phyloP scores from a whole-genome alignment of 2,113 vertebrate genomes.

The Balaeniceps rex region DNA sequence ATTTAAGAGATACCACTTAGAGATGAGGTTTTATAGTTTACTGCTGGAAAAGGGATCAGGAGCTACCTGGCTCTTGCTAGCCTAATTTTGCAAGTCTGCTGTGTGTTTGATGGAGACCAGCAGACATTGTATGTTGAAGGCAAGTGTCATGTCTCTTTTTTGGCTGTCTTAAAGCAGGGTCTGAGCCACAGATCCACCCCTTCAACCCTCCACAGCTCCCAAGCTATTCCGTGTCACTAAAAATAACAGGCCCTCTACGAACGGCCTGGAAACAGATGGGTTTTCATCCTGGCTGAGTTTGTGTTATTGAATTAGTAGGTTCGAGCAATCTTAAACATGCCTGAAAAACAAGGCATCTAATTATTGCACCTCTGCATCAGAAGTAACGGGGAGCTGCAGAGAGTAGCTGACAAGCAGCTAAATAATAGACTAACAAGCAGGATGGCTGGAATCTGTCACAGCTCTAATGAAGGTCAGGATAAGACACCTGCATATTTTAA shows the following conservation, averaged over 20 bases:
- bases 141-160: neutral
- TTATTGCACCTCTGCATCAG: slow-evolving; percentile 25
- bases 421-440: slow-evolving; percentile 29
- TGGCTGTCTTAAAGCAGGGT: neutral
- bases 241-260: neutral
- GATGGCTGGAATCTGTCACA: slow-evolving; percentile 37
- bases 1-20: neutral
- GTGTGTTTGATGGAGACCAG: neutral
- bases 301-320: neutral
- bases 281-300: neutral
- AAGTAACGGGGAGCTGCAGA: neutral
- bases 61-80: neutral
- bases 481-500: slow-evolving; percentile 32
- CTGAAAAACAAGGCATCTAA: slow-evolving; percentile 9
- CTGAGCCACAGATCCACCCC: neutral
- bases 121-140: neutral
- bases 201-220: neutral
- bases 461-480: slow-evolving; percentile 12
- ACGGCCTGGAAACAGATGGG: neutral
- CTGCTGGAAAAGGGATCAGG: neutral
- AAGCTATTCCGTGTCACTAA: neutral
- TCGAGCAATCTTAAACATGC: neutral
- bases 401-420: slow-evolving; percentile 22
- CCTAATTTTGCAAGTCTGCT: neutral
- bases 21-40: neutral